Evolutionary conservation across 2,888 invertebrate genomes (phyloP), one percentile per base, ranked within the genome.

Genomic region (Ariolimax columbianus): DNA sequence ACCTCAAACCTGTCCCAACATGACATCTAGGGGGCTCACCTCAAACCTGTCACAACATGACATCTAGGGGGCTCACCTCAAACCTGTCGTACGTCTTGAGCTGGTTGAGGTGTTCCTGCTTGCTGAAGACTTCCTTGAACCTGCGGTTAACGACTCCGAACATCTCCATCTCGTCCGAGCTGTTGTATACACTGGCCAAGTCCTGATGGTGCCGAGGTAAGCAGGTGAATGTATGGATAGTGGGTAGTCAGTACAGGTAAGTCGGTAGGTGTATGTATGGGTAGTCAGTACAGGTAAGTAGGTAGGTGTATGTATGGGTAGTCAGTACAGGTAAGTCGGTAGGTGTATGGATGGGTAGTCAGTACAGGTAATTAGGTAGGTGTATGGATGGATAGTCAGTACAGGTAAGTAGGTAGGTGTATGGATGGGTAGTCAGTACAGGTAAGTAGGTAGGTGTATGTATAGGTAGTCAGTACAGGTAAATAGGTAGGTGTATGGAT

Each of bases 141-240:
- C 91, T 92, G 38, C 93, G 88, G 86, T 92, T 92, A 17, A 94
- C 91, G 3, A 90, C 90, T 23, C 93, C 93, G 89, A 92, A 94
- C 87, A 94, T 89, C 86, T 94, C 94, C 94, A 94, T 94, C 88
- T 94, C 94, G 87, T 94, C 94, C 9, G 93, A 92, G 36, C 91
- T 89, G 79, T 89, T 91, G 43, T 88, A 86, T 43, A 93, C 89
- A 36, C 87, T 90, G 43, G 90, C 90, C n/a, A 93, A 86, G 79
- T 93, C 92, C 93, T 93, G 87, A 43, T 11, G 55, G 23, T 23
- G 47, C n/a, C n/a, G n/a, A n/a, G n/a, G n/a, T n/a, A n/a, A n/a
- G n/a, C n/a, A n/a, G n/a, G n/a, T n/a, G n/a, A n/a, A n/a, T n/a
- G n/a, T n/a, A n/a, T n/a, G n/a, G n/a, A n/a, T n/a, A n/a, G n/a